Conservation (phyloP, 2,888 invertebrate species). For the Elmis aenea region DNA sequence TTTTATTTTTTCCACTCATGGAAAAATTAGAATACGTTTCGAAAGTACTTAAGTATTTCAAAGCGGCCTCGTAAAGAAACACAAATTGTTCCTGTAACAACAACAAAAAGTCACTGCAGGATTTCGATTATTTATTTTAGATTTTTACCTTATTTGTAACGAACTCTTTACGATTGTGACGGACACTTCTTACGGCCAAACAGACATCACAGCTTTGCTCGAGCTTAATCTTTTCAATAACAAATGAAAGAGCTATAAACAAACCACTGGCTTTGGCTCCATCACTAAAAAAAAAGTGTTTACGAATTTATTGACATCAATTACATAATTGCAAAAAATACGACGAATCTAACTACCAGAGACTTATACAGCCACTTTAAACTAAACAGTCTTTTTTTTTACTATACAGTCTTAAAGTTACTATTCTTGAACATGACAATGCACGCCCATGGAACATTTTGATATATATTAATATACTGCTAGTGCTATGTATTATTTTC, state of each 20-base stretch:
- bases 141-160: conserved; percentile 33
- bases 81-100: conserved; percentile 36
- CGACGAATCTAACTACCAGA: no score
- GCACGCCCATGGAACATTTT: no score
- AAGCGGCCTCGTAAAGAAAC: conserved; percentile 36
- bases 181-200: conserved; percentile 39
- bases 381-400: no score
- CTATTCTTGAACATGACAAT: no score
- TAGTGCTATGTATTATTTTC: no score
- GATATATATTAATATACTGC: no score
- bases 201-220: conserved; percentile 46
- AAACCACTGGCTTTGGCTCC: conserved; percentile 43
- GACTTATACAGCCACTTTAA: no score
- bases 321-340: background rate
- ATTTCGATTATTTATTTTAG: no score
- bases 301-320: background rate
- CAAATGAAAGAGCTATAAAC: conserved; percentile 39
- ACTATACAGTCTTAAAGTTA: no score
- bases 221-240: conserved; percentile 43
- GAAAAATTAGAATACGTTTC: conserved; percentile 37
- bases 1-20: conserved; percentile 10
- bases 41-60: conserved; percentile 32
- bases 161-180: conserved; percentile 40
- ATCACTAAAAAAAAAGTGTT: conserved; percentile 35
- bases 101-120: conserved; percentile 6